phyloP scores from a whole-genome alignment of 2,113 vertebrate genomes.

The Ia io region DNA sequence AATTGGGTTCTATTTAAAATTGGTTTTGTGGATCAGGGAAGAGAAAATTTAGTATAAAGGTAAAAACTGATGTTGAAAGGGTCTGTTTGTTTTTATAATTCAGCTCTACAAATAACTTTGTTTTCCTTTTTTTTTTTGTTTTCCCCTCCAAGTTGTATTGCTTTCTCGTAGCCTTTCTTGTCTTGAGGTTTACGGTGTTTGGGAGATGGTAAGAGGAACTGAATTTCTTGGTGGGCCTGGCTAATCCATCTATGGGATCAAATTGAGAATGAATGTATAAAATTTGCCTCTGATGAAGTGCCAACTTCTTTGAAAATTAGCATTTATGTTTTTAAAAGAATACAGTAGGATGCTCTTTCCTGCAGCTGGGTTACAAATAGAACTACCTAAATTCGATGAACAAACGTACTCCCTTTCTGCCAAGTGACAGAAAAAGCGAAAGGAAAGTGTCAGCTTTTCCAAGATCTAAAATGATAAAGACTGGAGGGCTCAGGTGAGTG shows the following conservation, averaged over 20 bases:
- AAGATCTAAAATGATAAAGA: neutral
- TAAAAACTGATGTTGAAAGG: neutral
- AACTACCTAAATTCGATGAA: neutral
- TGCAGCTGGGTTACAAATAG: neutral
- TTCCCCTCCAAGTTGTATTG: neutral
- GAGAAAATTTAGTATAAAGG: neutral
- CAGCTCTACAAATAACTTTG: neutral
- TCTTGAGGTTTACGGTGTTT: neutral
- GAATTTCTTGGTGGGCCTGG: neutral
- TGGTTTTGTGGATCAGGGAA: neutral
- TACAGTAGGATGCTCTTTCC: neutral
- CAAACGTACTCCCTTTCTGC: neutral
- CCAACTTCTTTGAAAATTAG: neutral
- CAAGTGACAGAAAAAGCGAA: neutral
- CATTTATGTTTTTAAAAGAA: neutral
- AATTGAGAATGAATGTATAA: neutral
- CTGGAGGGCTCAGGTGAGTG: neutral
- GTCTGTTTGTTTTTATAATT: neutral
- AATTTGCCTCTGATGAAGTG: neutral
- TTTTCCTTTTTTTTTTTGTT: neutral
- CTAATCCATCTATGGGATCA: neutral
- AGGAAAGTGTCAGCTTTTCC: neutral
- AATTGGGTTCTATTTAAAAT: neutral
- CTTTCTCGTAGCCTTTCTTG: neutral
- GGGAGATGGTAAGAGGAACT: neutral